Percentiles rank a stretch among this genome's conserved stretches.
These are phyloP conservation scores for Myathropa florea DNA, from an alignment of 2,888 invertebrate species.

Conservation along the genomic window DNA sequence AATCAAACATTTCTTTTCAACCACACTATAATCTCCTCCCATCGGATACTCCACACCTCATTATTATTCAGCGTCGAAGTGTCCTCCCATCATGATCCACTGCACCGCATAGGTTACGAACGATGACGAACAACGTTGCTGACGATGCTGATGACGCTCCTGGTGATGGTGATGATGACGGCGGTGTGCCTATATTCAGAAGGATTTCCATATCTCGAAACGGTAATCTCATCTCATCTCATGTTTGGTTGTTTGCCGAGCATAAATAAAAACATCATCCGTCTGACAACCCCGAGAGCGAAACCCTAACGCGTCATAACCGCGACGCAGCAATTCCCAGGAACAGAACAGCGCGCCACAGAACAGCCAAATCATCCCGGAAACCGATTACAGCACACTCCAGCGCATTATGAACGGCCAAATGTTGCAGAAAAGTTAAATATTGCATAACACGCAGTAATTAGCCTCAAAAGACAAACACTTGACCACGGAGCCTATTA, in stretches of 20 bases:
- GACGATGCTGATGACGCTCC: neutral
- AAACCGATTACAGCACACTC: constrained; percentile 34
- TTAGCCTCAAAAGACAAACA: constrained; percentile 63
- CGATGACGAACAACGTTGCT: neutral
- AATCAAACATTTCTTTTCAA: neutral
- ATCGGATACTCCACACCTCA: neutral
- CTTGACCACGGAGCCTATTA: constrained; percentile 66
- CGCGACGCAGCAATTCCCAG: neutral
- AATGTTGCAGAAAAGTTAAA: constrained; percentile 27
- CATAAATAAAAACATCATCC: constrained; percentile 65
- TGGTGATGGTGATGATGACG: constrained; percentile 1
- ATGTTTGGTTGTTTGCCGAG: constrained; percentile 38
- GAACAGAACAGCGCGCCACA: constrained; percentile 7
- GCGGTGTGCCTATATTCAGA: constrained; percentile 15
- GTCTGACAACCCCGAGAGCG: constrained; percentile 34
- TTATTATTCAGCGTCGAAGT: constrained; percentile 46
- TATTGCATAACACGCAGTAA: constrained; percentile 65
- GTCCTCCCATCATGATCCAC: constrained; percentile 6
- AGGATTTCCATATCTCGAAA: constrained; percentile 36
- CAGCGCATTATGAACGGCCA: constrained; percentile 29
- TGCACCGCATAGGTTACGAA: neutral
- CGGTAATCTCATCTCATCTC: constrained; percentile 38
- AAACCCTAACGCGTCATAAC: constrained; percentile 17
- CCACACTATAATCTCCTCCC: constrained; percentile 3
- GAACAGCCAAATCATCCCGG: constrained; percentile 37